phyloP scores from a whole-genome alignment of 2,888 invertebrate species.

The Syrista parreyssii region DNA sequence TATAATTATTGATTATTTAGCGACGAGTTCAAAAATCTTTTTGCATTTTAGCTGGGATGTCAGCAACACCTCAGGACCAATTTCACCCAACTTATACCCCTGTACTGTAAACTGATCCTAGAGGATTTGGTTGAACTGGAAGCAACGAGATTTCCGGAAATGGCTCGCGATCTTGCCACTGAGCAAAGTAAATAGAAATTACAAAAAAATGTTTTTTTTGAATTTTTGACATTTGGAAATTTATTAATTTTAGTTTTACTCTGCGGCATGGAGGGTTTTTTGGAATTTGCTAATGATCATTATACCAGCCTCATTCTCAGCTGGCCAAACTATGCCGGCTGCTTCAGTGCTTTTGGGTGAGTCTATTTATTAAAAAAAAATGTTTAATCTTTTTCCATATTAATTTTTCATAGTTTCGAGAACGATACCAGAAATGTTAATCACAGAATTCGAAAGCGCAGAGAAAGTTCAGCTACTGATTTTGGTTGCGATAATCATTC shows the following conservation, averaged over 20 bases:
- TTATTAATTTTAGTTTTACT: slow-evolving; percentile 58
- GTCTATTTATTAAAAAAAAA: slow-evolving; percentile 1
- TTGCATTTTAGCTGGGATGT: slow-evolving; percentile 38
- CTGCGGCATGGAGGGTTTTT: slow-evolving; percentile 67
- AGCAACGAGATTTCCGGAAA: slow-evolving; percentile 43
- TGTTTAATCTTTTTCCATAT: not conserved
- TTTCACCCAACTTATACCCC: slow-evolving; percentile 27
- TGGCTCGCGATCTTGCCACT: slow-evolving; percentile 53
- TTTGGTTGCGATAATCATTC: slow-evolving; percentile 66
- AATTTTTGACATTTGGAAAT: not conserved
- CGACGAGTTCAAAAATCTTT: not conserved
- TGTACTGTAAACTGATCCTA: slow-evolving; percentile 52
- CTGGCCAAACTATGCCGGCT: slow-evolving; percentile 64
- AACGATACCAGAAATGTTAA: not conserved
- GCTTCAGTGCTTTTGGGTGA: slow-evolving; percentile 55
- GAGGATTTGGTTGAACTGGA: slow-evolving; percentile 53
- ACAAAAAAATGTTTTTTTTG: not conserved
- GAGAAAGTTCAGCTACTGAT: slow-evolving; percentile 54
- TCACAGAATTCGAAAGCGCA: slow-evolving; percentile 18
- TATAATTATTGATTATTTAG: not conserved
- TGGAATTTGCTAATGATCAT: slow-evolving; percentile 60
- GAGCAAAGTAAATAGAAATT: slow-evolving; percentile 55
- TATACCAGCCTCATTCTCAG: slow-evolving; percentile 59
- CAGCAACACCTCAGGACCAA: slow-evolving; percentile 11
- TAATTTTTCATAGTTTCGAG: not conserved